These are phyloP conservation scores for Hemiprocne comata DNA, from an alignment of 2,113 vertebrate species.

Conservation along the genomic window DNA sequence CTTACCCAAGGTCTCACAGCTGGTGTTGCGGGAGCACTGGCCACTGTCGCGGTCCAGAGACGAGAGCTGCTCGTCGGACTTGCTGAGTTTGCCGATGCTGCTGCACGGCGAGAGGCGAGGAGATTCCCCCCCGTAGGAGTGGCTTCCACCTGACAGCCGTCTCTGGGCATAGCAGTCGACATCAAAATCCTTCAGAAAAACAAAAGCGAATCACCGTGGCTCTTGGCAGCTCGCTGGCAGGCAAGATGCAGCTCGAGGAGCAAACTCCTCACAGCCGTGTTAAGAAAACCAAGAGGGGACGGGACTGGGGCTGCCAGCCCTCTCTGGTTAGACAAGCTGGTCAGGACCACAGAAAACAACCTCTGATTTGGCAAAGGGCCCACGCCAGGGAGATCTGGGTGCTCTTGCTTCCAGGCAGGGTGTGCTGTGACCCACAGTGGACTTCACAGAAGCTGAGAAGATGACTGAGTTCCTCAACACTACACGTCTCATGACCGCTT, in stretches of 20 bases:
- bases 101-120: constrained; percentile 93
- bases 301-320: not conserved
- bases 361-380: not conserved
- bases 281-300: not conserved
- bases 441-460: not conserved
- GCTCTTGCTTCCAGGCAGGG: not conserved
- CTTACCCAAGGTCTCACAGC: constrained; percentile 97
- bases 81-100: constrained; percentile 97
- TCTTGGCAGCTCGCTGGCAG: not conserved
- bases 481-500: not conserved
- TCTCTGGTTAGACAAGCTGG: not conserved
- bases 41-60: constrained; percentile 96
- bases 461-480: not conserved
- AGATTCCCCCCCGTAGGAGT: constrained; percentile 93
- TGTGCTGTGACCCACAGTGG: not conserved
- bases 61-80: constrained; percentile 95
- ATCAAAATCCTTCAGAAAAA: constrained; percentile 85
- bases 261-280: not conserved
- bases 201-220: not conserved
- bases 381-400: not conserved
- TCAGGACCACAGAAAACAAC: not conserved
- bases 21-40: constrained; percentile 97
- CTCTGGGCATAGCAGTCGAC: constrained; percentile 90
- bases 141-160: constrained; percentile 93
- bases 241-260: not conserved